Base-by-base conservation (phyloP, 2,888 invertebrate genomes). In the Gerris lacustris region DNA sequence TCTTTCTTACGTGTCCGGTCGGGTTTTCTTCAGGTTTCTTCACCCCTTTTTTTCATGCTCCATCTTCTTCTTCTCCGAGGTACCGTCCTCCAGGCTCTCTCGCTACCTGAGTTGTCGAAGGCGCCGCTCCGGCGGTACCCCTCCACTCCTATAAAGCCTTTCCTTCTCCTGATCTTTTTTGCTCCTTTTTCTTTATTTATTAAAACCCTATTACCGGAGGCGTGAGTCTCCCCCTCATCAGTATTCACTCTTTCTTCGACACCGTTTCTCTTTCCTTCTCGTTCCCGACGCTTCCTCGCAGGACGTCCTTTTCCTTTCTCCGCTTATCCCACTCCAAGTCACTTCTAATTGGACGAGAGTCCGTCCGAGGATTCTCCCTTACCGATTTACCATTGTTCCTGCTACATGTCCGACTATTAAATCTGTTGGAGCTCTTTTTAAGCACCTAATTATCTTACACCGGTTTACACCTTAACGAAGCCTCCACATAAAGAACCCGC, bases 121-220 rank as follows among this genome's bases (percentile, higher is more conserved):
- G 31, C 18, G 64, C 64, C 31, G 11, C 18, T 11, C 17, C 18
- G 64, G 7, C 31, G 64, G 64, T 64, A 9, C 17, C 64, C 62
- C 62, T 62, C 62, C 62, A n/a, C 11, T n/a, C 62, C 62, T 62
- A n/a, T n/a, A 31, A 31, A 11, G 11, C 64, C 64, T 67, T 68
- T 69, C 70, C 43, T 62, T 63, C 69, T 68, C 70, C 70, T 64
- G 68, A 70, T 68, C 70, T 68, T 70, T 55, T 44, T 47, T 69
- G 63, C 72, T 45, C 68, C 66, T 66, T 70, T 72, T 68, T 55
- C 62, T 72, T 72, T 71, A 71, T 72, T 72, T 72, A 72, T 72
- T 72, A 72, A 72, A 72, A 71, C 45, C 68, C 71, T 68, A 72
- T 72, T 72, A 71, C 72, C 62, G 68, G 67, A 72, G 72, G 72